Conservation (phyloP, 2,888 invertebrate genomes). For the Drosophila formosana region DNA sequence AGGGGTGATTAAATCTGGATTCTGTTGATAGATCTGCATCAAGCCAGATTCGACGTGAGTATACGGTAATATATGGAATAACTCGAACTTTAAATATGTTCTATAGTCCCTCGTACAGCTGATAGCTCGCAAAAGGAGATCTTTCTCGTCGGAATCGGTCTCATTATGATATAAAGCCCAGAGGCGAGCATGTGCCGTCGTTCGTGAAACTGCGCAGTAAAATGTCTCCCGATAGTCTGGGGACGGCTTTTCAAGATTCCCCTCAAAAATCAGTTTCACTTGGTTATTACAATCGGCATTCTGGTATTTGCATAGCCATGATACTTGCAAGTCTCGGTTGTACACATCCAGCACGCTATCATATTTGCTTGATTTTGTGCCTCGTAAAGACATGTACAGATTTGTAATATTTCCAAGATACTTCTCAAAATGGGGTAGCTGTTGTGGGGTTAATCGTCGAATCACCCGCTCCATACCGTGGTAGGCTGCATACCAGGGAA, state of each 20-base stretch:
- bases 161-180: slow-evolving; percentile 86
- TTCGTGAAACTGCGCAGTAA: slow-evolving; percentile 65
- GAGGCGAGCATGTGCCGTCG: slow-evolving; percentile 28
- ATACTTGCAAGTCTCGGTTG: slow-evolving; percentile 87
- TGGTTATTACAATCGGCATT: slow-evolving; percentile 86
- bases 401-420: slow-evolving; percentile 86
- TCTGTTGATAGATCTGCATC: slow-evolving; percentile 86
- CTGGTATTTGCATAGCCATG: slow-evolving; percentile 88
- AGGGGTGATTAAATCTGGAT: slow-evolving; percentile 82
- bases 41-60: slow-evolving; percentile 58
- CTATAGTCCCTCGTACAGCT: slow-evolving; percentile 88
- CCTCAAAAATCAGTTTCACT: slow-evolving; percentile 55
- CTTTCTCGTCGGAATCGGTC: slow-evolving; percentile 88
- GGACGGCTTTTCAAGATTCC: neutral
- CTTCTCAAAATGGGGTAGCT: slow-evolving; percentile 55
- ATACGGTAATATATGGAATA: slow-evolving; percentile 30
- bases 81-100: slow-evolving; percentile 85
- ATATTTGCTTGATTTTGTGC: neutral
- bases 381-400: slow-evolving; percentile 81
- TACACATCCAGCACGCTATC: slow-evolving; percentile 87
- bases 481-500: slow-evolving; percentile 91
- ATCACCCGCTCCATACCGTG: slow-evolving; percentile 44
- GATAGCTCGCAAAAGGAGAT: slow-evolving; percentile 87
- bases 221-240: slow-evolving; percentile 71
- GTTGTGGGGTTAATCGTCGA: slow-evolving; percentile 47